Percentiles rank a stretch among this genome's conserved stretches.
Conservation (phyloP, 2,888 invertebrate genomes). For the Andrena bicolor region DNA sequence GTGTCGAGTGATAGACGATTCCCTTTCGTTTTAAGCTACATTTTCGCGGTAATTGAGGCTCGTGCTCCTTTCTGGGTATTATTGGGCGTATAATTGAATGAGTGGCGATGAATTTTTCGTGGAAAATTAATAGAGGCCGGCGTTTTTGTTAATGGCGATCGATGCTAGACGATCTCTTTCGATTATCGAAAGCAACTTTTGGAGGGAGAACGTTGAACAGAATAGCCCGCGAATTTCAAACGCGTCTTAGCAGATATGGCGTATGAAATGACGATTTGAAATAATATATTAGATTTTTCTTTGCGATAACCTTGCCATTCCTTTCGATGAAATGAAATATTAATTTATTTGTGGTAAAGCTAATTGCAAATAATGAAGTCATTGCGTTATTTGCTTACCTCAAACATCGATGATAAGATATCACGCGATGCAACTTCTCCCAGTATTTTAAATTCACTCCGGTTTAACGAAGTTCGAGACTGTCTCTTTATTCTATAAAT, state of each 20-base stretch:
- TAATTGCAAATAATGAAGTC: too few species aligned
- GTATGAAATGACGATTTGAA: background rate
- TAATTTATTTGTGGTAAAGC: too few species aligned
- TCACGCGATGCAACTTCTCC: too few species aligned
- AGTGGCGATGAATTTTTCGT: background rate
- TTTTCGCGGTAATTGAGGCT: too few species aligned
- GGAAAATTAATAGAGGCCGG: background rate
- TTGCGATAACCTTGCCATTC: background rate
- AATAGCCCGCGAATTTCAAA: constrained; percentile 12
- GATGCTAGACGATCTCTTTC: constrained; percentile 27
- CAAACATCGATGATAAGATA: too few species aligned
- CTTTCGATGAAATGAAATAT: too few species aligned
- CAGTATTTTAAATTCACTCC: too few species aligned
- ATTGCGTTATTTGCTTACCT: too few species aligned
- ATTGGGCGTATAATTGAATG: background rate
- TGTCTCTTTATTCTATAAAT: background rate
- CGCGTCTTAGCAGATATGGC: background rate
- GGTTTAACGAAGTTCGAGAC: background rate
- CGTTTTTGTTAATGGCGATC: background rate
- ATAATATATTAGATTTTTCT: too few species aligned
- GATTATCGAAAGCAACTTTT: constrained; percentile 33
- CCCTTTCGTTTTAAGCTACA: too few species aligned
- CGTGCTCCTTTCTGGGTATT: background rate
- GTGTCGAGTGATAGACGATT: constrained; percentile 20
- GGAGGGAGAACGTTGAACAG: background rate